Evolutionary conservation across 2,888 invertebrate species (phyloP).

Genomic region (Volucella bombylans): DNA sequence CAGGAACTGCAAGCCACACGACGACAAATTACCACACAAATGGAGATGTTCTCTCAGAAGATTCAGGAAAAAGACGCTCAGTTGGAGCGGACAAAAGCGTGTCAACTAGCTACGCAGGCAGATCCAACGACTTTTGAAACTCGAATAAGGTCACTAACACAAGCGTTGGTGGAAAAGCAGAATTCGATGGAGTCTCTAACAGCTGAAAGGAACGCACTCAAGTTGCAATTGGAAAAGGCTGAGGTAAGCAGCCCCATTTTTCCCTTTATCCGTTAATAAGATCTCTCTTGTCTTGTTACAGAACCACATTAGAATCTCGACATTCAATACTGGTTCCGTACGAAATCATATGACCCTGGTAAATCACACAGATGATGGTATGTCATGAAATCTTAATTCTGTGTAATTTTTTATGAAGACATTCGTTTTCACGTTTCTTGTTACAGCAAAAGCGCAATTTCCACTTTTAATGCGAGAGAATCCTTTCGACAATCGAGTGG

Average conservation of each 20-base stretch:
- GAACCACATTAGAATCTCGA: slow-evolving; percentile 85
- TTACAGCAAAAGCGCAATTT: slow-evolving; percentile 86
- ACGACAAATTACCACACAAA: slow-evolving; percentile 81
- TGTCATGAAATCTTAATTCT: slow-evolving; percentile 15
- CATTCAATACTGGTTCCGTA: slow-evolving; percentile 82
- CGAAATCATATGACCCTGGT: slow-evolving; percentile 82
- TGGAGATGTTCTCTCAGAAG: slow-evolving; percentile 76
- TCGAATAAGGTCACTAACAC: slow-evolving; percentile 87
- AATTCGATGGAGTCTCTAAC: slow-evolving; percentile 91
- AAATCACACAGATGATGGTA: slow-evolving; percentile 88
- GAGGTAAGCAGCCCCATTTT: slow-evolving; percentile 83
- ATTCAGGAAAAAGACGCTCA: slow-evolving; percentile 82
- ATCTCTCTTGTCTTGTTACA: slow-evolving; percentile 65
- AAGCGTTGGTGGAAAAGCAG: slow-evolving; percentile 93
- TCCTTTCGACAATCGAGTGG: slow-evolving; percentile 89
- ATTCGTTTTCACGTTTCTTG: slow-evolving; percentile 69
- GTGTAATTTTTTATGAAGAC: background rate
- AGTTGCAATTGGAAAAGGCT: slow-evolving; percentile 91
- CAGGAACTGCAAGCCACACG: slow-evolving; percentile 81
- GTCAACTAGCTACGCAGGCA: slow-evolving; percentile 80
- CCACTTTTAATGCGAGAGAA: slow-evolving; percentile 89
- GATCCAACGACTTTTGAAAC: slow-evolving; percentile 74
- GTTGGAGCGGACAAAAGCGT: slow-evolving; percentile 83
- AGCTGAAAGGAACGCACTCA: slow-evolving; percentile 92
- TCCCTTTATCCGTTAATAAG: slow-evolving; percentile 1